These are phyloP conservation scores for Ophonus ardosiacus DNA, from an alignment of 2,888 invertebrate species.

Conservation along the genomic window DNA sequence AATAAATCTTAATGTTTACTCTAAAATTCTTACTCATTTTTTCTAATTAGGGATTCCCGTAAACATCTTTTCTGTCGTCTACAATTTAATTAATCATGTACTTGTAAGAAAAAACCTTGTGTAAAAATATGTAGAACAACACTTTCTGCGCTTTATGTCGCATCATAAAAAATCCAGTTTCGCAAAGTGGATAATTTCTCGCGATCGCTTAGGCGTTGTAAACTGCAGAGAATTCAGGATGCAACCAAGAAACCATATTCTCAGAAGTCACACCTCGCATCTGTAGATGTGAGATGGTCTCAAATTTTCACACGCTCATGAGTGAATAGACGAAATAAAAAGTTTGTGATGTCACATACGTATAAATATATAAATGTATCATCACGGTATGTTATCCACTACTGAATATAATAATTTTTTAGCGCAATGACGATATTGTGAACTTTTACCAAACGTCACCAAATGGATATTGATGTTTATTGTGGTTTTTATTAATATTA, in stretches of 20 bases:
- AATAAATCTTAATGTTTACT: not conserved
- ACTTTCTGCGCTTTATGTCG: constrained; percentile 12
- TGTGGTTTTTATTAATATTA: constrained; percentile 1
- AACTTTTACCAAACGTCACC: too few species aligned
- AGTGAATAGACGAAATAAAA: not conserved
- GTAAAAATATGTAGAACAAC: constrained; percentile 35
- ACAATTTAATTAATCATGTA: constrained; percentile 3
- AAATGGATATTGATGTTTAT: too few species aligned
- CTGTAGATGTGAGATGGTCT: not conserved
- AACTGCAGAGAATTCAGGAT: constrained; percentile 42
- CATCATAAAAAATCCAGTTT: constrained; percentile 27
- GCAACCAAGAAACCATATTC: constrained; percentile 11
- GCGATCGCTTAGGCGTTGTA: constrained; percentile 17
- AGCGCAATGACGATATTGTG: not conserved
- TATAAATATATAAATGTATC: not conserved
- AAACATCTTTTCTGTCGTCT: not conserved
- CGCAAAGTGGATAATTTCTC: constrained; percentile 15
- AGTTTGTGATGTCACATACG: not conserved
- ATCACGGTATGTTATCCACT: too few species aligned
- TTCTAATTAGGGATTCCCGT: constrained; percentile 34
- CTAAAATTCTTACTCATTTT: constrained; percentile 37
- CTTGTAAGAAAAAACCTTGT: constrained; percentile 11
- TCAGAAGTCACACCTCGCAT: constrained; percentile 14
- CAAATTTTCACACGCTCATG: constrained; percentile 34
- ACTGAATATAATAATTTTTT: too few species aligned